phyloP scores from a whole-genome alignment of 2,113 vertebrate species.

The Coregonus clupeaformis region DNA sequence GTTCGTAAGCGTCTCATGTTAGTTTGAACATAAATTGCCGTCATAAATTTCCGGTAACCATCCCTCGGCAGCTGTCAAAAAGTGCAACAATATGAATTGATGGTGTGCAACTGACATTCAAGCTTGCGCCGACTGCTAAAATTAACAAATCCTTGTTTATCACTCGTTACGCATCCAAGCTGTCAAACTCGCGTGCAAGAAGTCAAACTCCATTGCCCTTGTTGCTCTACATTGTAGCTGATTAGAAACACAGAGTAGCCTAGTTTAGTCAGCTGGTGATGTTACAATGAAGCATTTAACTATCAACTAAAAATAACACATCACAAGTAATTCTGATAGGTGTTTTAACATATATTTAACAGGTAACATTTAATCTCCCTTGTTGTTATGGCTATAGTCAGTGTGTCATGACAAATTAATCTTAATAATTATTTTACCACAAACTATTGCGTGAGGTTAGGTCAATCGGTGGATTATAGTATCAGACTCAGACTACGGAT shows the following conservation, averaged over 20 bases:
- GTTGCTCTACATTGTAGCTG: background rate
- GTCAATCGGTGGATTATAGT: slow-evolving; percentile 10
- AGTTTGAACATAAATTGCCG: slow-evolving; percentile 50
- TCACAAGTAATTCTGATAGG: background rate
- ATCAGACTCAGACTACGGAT: slow-evolving; percentile 35
- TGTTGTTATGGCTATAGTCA: background rate
- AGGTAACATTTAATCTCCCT: background rate
- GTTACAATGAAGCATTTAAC: background rate
- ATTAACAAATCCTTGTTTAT: slow-evolving; percentile 23
- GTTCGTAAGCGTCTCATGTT: slow-evolving; percentile 24
- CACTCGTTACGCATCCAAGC: slow-evolving; percentile 46
- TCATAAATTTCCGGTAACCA: slow-evolving; percentile 54
- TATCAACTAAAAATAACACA: no score
- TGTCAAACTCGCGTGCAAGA: slow-evolving; percentile 63
- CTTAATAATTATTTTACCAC: background rate
- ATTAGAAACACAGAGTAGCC: background rate
- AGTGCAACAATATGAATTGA: slow-evolving; percentile 52
- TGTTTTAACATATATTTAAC: background rate
- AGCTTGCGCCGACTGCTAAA: slow-evolving; percentile 42
- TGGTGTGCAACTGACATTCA: slow-evolving; percentile 46
- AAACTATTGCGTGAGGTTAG: slow-evolving; percentile 8
- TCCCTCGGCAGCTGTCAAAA: slow-evolving; percentile 73
- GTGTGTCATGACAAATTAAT: background rate
- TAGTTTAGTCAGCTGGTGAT: background rate
- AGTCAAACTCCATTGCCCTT: slow-evolving; percentile 40